phyloP scores from a whole-genome alignment of 2,797 vertebrate genomes.

The Anabas testudineus region DNA sequence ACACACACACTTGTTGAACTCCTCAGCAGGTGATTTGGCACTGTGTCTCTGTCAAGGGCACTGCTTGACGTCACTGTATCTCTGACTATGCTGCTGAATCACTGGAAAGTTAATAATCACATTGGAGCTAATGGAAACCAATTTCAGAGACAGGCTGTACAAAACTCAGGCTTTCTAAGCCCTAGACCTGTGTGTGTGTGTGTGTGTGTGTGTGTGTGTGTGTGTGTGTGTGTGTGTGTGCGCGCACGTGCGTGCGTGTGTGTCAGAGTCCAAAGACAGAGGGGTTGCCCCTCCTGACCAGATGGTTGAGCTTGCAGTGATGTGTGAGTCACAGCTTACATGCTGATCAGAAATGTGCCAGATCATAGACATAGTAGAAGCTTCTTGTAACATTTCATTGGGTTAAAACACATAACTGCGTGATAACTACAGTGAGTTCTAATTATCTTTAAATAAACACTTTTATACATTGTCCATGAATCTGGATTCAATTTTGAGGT shows the following conservation, averaged over 20 bases:
- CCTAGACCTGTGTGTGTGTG: background rate
- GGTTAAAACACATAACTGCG: background rate
- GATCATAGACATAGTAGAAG: constrained; percentile 4
- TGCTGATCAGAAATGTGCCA: constrained; percentile 16
- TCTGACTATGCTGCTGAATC: constrained; percentile 60
- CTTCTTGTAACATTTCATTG: background rate
- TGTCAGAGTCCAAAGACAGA: background rate
- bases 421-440: too few relatives aligned
- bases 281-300: constrained; percentile 30
- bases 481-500: too few relatives aligned
- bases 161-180: constrained; percentile 52
- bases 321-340: constrained; percentile 54
- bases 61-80: constrained; percentile 73
- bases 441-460: too few relatives aligned
- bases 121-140: constrained; percentile 68
- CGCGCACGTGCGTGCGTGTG: constrained; percentile 14
- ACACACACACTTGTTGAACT: constrained; percentile 50
- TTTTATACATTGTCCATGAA: too few relatives aligned
- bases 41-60: constrained; percentile 62
- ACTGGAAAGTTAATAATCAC: constrained; percentile 73
- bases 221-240: too few relatives aligned
- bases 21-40: constrained; percentile 59
- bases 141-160: constrained; percentile 62
- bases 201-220: constrained; percentile 21
- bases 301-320: constrained; percentile 21